Base-by-base conservation (phyloP, 2,113 vertebrate species). In the Tragelaphus scriptus region DNA sequence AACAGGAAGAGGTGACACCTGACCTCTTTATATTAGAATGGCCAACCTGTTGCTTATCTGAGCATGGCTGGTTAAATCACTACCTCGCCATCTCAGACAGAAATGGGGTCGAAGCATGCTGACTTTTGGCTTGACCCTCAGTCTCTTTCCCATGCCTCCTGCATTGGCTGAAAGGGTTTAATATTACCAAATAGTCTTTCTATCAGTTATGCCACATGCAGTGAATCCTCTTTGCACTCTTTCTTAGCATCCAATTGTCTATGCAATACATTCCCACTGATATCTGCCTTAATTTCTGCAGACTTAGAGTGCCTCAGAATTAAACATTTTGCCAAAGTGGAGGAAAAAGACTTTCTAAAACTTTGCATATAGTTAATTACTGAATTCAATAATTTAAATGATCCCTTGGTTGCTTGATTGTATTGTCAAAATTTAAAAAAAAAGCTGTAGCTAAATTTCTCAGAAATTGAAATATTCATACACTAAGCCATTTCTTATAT, bases 381-480 rank as follows among this genome's bases (percentile, higher is more conserved):
- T 58, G 19, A 84, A 91, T 93, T 97, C 90, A 97, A 82, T 95
- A 97, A 96, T 97, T 98, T 56, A 96, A 97, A 81, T 58, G 87
- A 85, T 77, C 58, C 30, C 3, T 88, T 90, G 30, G n/a, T 81
- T 94, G 30, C 36, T 94, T 91, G 44, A 84, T 77, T 92, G 44
- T 98, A 58, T 95, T 26, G 79, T 91, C 44, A 86, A 91, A 82
- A 84, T 47, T 75, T 86, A 47, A 93, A 79, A 95, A 95, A 91
- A 95, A 91, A 68, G 12, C 25, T 71, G 32, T 68, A 90, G 79
- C 85, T 93, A 68, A 94, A 91, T 96, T 96, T 97, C 75, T 91
- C n/a, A 94, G 91, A 94, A 93, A 97, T 87, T 96, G 86, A 98
- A 97, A 94, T 98, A 96, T 87, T 96, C 93, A 91, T 84, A 91